Evolutionary conservation across 2,797 vertebrate genomes (phyloP), one percentile per base, ranked within the genome.

Genomic region (Helicolenus hilgendorfi): DNA sequence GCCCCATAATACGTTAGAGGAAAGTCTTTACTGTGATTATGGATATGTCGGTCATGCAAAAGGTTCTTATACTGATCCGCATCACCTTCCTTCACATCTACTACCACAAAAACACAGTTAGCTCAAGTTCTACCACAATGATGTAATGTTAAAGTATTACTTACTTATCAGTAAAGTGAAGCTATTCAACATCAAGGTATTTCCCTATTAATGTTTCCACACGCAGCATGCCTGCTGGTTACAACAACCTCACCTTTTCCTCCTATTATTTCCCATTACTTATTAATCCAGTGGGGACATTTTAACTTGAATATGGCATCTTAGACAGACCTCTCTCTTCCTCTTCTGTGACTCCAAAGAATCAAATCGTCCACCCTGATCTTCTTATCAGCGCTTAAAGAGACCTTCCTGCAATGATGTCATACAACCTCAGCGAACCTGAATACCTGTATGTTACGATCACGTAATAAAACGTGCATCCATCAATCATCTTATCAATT

Each of bases 221-320:
- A 20, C 7, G 2, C 41, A 20, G 4, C 20, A 27, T 15, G 6
- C 22, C 35, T 49, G 41, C 38, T 7, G 4, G 22, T 62, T 33
- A 29, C 1, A 64, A 3, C 41, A 65, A 58, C 29, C 24, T 72
- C 31, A 14, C 4, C 79, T 68, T 64, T 81, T 18, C 49, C n/a
- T 27, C 15, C 2, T n/a, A 9, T 68, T 72, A 38, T n/a, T 77
- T 13, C 24, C 36, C 65, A 36, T 93, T 78, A 92, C 80, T 93
- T 55, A 91, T 89, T 94, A 90, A 89, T 58, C 26, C 14, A 14
- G 38, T 7, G n/a, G 76, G 72, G 56, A 38, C 11, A 26, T 35
- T 79, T 75, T 53, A 64, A 72, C 75, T 72, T 38, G 38, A 72
- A 49, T 6, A 56, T 20, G 4, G 3, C 49, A 77, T 67, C 20